Evolutionary conservation across 1,140 invertebrate genomes (phyloP).

Genomic region (Elysia chlorotica): DNA sequence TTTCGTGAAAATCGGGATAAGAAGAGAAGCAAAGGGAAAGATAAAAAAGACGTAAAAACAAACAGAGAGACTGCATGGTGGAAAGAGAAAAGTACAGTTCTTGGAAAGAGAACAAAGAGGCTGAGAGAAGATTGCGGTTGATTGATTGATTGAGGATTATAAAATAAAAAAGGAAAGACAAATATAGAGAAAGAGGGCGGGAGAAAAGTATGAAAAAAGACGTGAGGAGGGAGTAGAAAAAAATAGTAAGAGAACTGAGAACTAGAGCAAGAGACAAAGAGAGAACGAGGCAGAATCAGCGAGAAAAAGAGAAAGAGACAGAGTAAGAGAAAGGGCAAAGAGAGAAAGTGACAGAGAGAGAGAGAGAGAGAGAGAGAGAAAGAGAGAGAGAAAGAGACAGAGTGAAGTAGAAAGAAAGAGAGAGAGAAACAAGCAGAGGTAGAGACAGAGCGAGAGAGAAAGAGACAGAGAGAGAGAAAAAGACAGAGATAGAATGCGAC

Average conservation of each 20-base stretch:
- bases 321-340: neutral
- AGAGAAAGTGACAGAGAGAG: neutral
- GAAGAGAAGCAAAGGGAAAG: too few species aligned
- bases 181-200: too few species aligned
- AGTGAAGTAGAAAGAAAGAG: neutral
- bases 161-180: too few species aligned
- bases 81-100: too few species aligned
- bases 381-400: neutral
- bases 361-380: slow-evolving; percentile 1
- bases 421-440: neutral
- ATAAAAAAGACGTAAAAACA: too few species aligned
- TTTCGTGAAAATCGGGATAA: too few species aligned
- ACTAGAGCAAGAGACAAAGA: neutral
- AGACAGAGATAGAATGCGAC: neutral
- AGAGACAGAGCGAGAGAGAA: slow-evolving; percentile 4
- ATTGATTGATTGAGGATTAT: too few species aligned
- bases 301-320: neutral
- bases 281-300: neutral
- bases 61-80: too few species aligned
- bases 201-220: too few species aligned
- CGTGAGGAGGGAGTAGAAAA: neutral
- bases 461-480: neutral
- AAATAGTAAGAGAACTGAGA: neutral
- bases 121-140: too few species aligned
- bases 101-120: too few species aligned